A percentile compares a stretch with the other conserved stretches of the same genome.
phyloP scores from a whole-genome alignment of 2,797 vertebrate species.

The Synaphobranchus kaupii region DNA sequence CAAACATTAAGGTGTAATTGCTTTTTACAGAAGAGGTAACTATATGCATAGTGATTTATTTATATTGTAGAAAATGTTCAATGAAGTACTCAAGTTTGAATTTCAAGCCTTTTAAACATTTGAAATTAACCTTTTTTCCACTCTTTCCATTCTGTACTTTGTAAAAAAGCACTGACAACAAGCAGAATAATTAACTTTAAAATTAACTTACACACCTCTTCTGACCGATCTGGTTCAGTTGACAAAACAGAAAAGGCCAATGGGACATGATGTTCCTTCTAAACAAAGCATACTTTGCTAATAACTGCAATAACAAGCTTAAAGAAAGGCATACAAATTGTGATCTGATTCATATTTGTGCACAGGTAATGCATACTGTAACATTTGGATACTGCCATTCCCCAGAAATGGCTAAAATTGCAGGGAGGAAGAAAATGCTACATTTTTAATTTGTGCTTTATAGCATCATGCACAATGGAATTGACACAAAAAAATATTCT shows the following conservation, averaged over 20 bases:
- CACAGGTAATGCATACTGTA: background rate
- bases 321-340: constrained; percentile 1
- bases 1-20: constrained; percentile 69
- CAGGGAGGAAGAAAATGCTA: background rate
- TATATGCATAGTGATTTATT: constrained; percentile 62
- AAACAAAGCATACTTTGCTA: background rate
- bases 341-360: background rate
- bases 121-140: background rate
- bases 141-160: background rate
- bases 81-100: constrained; percentile 8
- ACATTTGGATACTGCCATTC: background rate
- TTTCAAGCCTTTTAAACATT: background rate
- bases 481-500: background rate
- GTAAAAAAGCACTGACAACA: background rate
- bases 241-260: background rate
- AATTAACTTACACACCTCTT: background rate
- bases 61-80: constrained; percentile 58
- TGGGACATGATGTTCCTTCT: constrained; percentile 15
- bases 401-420: background rate
- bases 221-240: background rate
- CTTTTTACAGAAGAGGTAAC: constrained; percentile 64
- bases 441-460: background rate
- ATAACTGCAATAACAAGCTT: constrained; percentile 1
- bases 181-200: background rate
- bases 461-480: background rate